Evolutionary conservation across 2,888 invertebrate genomes (phyloP).

Genomic region (Tipula vernalis): DNA sequence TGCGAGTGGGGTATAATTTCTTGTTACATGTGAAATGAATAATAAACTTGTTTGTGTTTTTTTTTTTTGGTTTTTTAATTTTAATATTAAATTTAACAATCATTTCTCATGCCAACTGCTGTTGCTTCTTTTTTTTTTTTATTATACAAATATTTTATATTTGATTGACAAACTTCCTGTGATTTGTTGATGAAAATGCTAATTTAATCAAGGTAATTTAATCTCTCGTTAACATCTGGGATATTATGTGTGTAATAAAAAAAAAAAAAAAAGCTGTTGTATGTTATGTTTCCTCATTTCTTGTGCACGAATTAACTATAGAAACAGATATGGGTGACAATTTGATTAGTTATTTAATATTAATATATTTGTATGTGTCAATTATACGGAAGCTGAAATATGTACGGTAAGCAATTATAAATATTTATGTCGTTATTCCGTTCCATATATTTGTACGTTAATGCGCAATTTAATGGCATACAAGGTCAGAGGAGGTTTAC

Average conservation of each 20-base stretch:
- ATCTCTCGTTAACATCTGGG: background rate
- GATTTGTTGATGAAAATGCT: background rate
- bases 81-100: background rate
- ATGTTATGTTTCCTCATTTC: background rate
- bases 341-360: background rate
- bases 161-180: constrained; percentile 4
- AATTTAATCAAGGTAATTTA: background rate
- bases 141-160: background rate
- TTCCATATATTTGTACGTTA: too few species aligned
- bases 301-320: background rate
- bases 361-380: background rate
- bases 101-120: background rate
- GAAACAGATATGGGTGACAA: background rate
- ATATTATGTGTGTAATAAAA: background rate
- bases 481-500: too few species aligned
- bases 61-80: background rate
- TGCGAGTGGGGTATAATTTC: background rate
- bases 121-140: too few species aligned
- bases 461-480: too few species aligned
- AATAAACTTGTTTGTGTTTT: background rate
- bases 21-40: background rate
- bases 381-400: background rate
- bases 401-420: background rate
- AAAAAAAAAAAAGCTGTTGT: background rate
- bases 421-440: too few species aligned